A percentile compares a stretch with the other conserved stretches of the same genome.
These are phyloP conservation scores for Macrobrachium nipponense DNA, from an alignment of 1,140 invertebrate genomes.

Conservation along the genomic window DNA sequence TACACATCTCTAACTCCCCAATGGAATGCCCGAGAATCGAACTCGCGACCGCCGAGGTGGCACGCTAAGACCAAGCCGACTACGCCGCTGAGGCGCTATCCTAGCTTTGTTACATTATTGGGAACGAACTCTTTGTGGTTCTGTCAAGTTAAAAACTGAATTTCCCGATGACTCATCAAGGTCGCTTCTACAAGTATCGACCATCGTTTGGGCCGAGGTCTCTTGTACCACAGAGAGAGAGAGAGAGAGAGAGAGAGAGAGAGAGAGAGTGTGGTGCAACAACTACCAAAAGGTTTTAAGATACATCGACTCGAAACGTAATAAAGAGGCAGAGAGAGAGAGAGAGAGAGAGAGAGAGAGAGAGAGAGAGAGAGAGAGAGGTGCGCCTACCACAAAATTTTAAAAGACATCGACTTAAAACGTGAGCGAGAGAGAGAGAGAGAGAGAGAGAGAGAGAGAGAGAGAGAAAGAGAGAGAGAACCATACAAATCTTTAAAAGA, in stretches of 20 bases:
- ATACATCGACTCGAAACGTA: too few species aligned
- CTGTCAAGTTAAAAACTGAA: too few species aligned
- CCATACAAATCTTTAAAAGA: background rate
- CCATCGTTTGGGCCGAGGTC: background rate
- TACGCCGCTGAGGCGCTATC: too few species aligned
- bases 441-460: background rate
- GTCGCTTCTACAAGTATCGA: background rate
- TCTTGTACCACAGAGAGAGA: background rate
- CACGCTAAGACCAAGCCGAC: too few species aligned
- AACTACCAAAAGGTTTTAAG: too few species aligned
- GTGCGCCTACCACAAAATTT: background rate
- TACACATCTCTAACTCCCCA: too few species aligned
- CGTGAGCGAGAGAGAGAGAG: background rate
- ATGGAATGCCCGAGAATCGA: too few species aligned
- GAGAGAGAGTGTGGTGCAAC: too few species aligned
- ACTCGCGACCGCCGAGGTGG: too few species aligned
- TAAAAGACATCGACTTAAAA: background rate
- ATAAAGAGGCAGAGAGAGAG: constrained; percentile 28
- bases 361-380: constrained; percentile 44
- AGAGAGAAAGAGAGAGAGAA: constrained; percentile 26
- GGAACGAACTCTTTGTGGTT: too few species aligned
- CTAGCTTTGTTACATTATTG: too few species aligned
- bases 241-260: constrained; percentile 38
- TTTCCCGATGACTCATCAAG: too few species aligned
- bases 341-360: constrained; percentile 11